Evolutionary conservation across 2,888 invertebrate genomes (phyloP).

Genomic region (Orthonychiurus folsomi): DNA sequence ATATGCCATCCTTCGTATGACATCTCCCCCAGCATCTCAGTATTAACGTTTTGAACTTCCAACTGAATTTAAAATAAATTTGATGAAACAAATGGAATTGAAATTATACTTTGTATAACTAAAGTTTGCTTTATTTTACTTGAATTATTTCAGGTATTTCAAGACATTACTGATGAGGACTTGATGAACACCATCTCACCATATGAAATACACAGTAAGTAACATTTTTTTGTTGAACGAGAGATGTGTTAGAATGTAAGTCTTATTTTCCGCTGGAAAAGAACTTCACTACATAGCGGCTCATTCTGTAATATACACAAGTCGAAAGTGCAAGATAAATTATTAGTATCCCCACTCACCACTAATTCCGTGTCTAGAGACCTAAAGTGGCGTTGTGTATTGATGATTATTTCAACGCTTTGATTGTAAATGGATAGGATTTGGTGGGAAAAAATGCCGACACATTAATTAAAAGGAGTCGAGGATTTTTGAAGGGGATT

Average conservation of each 20-base stretch:
- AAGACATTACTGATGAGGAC: slow-evolving; percentile 31
- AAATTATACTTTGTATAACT: too few relatives aligned
- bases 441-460: not conserved
- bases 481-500: not conserved
- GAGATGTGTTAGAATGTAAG: not conserved
- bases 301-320: not conserved
- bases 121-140: too few relatives aligned
- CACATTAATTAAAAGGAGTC: not conserved
- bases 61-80: too few relatives aligned
- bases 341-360: not conserved
- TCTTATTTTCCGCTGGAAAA: not conserved
- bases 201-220: slow-evolving; percentile 19
- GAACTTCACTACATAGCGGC: not conserved
- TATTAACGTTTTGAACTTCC: too few relatives aligned
- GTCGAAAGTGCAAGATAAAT: not conserved
- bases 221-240: not conserved
- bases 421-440: not conserved
- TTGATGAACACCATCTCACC: slow-evolving; percentile 22
- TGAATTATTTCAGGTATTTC: slow-evolving; percentile 27
- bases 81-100: too few relatives aligned
- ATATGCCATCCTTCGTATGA: not conserved
- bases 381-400: not conserved
- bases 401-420: not conserved
- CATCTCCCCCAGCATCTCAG: not conserved
- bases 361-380: not conserved